Percentiles rank a stretch among this genome's conserved stretches.
Evolutionary conservation across 2,888 invertebrate genomes (phyloP).

Genomic region (Norana najaformis): DNA sequence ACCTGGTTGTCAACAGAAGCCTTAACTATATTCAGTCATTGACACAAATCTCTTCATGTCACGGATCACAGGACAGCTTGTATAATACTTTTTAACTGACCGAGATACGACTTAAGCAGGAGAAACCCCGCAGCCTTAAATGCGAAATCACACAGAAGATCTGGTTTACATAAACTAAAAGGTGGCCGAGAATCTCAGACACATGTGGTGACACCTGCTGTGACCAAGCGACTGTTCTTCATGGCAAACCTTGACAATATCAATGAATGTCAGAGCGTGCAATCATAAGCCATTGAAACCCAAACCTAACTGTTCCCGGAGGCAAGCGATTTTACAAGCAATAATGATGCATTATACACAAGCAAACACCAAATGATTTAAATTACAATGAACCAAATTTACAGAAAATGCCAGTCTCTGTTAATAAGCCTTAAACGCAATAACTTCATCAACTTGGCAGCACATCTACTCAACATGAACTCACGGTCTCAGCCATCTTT

Average conservation of each 20-base stretch:
- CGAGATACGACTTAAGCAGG: neutral
- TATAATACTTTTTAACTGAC: neutral
- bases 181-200: neutral
- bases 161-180: neutral
- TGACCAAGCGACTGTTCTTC: neutral
- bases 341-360: neutral
- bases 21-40: neutral
- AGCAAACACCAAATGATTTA: neutral
- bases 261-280: neutral
- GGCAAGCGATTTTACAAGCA: neutral
- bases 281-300: neutral
- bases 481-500: neutral
- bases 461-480: neutral
- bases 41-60: neutral
- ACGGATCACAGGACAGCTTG: neutral
- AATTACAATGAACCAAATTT: neutral
- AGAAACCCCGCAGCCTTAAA: neutral
- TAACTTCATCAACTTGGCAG: conserved; percentile 13
- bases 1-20: neutral
- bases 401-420: conserved; percentile 4
- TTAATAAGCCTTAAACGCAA: neutral
- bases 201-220: neutral
- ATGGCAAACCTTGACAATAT: neutral
- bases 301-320: neutral
- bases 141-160: neutral